phyloP scores from a whole-genome alignment of 2,113 vertebrate species.

The Bostrychus sinensis region DNA sequence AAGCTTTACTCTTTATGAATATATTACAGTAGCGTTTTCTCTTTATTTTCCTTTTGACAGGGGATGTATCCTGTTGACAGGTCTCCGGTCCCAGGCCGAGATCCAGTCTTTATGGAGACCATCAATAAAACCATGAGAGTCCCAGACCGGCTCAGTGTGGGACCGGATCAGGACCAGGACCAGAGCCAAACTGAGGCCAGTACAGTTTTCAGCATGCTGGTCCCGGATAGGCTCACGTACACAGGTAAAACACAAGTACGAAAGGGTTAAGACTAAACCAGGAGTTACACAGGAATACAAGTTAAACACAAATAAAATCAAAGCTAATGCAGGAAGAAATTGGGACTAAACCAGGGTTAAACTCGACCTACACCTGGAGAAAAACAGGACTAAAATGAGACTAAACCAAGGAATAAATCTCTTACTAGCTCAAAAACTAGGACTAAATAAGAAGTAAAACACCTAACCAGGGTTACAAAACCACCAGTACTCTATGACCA shows the following conservation, averaged over 20 bases:
- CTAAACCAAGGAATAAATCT: too few relatives aligned
- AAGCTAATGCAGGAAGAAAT: too few relatives aligned
- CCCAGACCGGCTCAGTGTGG: conserved; percentile 74
- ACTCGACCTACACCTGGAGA: too few relatives aligned
- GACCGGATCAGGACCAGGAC: conserved; percentile 18
- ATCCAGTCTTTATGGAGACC: conserved; percentile 74
- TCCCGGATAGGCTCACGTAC: conserved; percentile 80
- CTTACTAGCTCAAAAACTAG: too few relatives aligned
- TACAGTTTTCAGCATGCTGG: conserved; percentile 74
- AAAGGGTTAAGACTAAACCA: background rate
- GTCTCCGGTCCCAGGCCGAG: conserved; percentile 24
- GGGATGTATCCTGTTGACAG: conserved; percentile 10
- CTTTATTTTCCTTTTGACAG: background rate
- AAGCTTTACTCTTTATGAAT: too few relatives aligned
- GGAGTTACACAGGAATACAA: background rate
- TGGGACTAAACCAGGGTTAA: too few relatives aligned
- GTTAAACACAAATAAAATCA: background rate
- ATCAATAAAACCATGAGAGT: conserved; percentile 82
- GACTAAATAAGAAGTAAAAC: too few relatives aligned
- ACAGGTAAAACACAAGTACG: conserved; percentile 77
- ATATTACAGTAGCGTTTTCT: background rate
- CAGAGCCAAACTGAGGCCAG: conserved; percentile 46
- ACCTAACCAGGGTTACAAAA: too few relatives aligned
- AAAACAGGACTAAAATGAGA: too few relatives aligned
- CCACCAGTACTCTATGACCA: too few relatives aligned